phyloP scores from a whole-genome alignment of 2,113 vertebrate species.

The Calidris pugnax region DNA sequence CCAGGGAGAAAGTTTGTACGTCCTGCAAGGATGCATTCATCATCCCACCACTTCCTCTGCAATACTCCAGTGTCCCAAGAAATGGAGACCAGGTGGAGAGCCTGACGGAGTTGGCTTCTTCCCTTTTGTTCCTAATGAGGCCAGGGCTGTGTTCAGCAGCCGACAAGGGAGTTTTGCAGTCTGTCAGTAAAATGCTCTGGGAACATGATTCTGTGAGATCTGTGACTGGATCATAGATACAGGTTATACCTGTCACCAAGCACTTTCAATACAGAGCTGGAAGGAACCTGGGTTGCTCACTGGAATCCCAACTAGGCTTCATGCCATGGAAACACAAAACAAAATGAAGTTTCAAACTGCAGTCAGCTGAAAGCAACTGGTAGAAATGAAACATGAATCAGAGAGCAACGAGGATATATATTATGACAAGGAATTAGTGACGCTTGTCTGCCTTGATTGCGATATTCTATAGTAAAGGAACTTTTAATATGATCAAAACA shows the following conservation, averaged over 20 bases:
- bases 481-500: neutral
- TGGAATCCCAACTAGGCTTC: neutral
- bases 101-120: neutral
- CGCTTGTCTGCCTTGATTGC: neutral
- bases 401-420: neutral
- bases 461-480: neutral
- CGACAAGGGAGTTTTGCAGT: neutral
- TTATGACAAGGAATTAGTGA: neutral
- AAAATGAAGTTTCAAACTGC: neutral
- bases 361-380: neutral
- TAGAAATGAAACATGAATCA: neutral
- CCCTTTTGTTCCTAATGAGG: neutral
- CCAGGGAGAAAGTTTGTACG: constrained; percentile 22
- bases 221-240: neutral
- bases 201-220: neutral
- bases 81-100: constrained; percentile 43
- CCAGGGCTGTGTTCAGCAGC: neutral
- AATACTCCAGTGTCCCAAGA: neutral
- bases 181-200: neutral
- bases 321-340: neutral
- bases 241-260: neutral
- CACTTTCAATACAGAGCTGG: neutral
- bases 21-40: constrained; percentile 9
- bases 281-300: neutral
- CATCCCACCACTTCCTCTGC: constrained; percentile 16